Evolutionary conservation across 2,888 invertebrate species (phyloP).

Genomic region (Metopia argyrocephala): DNA sequence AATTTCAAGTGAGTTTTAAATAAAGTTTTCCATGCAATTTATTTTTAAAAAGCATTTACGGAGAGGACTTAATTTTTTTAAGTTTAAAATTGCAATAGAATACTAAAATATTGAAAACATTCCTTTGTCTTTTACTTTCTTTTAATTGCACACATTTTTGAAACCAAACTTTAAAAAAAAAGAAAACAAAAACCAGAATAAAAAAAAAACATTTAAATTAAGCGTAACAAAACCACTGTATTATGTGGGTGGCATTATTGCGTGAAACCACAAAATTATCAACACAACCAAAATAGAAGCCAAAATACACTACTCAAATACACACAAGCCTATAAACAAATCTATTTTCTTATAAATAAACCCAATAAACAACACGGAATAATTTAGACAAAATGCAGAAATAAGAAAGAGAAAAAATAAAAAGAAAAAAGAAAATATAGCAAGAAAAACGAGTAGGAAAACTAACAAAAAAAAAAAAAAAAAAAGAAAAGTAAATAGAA

Average conservation of each 20-base stretch:
- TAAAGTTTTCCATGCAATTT: too few relatives aligned
- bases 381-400: neutral
- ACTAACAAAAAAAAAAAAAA: neutral
- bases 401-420: neutral
- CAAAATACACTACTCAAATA: neutral
- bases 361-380: neutral
- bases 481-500: slow-evolving; percentile 1
- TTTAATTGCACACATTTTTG: neutral
- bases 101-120: neutral
- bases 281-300: neutral
- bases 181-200: slow-evolving; percentile 5
- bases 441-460: neutral
- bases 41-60: too few relatives aligned
- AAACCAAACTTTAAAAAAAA: neutral
- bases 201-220: neutral
- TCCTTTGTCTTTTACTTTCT: neutral
- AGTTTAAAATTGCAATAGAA: too few relatives aligned
- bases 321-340: neutral
- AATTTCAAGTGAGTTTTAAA: too few relatives aligned
- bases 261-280: slow-evolving; percentile 32
- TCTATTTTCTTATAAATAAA: neutral
- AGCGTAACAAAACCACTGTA: slow-evolving; percentile 7
- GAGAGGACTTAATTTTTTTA: too few relatives aligned
- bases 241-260: slow-evolving; percentile 21
- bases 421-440: neutral